A percentile compares a stretch with the other conserved stretches of the same genome.
Conservation (phyloP, 2,888 invertebrate species). For the Emesis furor region DNA sequence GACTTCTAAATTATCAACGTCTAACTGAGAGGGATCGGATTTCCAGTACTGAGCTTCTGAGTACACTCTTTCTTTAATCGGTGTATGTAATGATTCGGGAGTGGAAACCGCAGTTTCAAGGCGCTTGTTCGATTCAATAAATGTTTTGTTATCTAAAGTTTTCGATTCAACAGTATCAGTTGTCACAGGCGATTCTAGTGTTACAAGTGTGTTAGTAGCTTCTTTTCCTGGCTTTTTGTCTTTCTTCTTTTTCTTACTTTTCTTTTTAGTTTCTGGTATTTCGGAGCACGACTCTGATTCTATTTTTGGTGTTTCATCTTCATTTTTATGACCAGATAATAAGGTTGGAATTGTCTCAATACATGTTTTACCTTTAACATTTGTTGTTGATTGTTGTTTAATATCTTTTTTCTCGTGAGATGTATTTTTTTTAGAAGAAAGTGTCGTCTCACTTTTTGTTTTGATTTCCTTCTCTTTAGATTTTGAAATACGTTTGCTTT, state of each 20-base stretch:
- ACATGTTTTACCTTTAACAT: constrained; percentile 74
- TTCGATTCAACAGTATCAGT: constrained; percentile 22
- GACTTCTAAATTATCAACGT: constrained; percentile 80
- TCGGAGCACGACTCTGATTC: constrained; percentile 45
- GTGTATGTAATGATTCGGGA: constrained; percentile 86
- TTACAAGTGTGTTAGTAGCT: not conserved
- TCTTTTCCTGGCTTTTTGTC: constrained; percentile 77
- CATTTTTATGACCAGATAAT: constrained; percentile 43
- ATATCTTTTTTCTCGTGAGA: constrained; percentile 83
- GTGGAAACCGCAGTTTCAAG: constrained; percentile 79
- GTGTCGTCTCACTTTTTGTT: constrained; percentile 75
- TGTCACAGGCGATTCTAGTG: too few relatives aligned
- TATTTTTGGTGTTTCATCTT: constrained; percentile 54
- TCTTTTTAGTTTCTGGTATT: constrained; percentile 80
- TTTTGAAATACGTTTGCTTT: constrained; percentile 61
- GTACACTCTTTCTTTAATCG: constrained; percentile 86
- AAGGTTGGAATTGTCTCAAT: constrained; percentile 57
- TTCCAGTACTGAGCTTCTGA: constrained; percentile 90
- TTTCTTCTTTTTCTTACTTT: constrained; percentile 85
- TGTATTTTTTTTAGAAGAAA: constrained; percentile 78
- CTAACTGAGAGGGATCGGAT: constrained; percentile 81
- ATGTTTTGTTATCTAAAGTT: not conserved
- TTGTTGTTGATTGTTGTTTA: constrained; percentile 82
- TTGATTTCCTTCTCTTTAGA: constrained; percentile 82
- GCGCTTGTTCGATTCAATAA: not conserved